Conservation (phyloP, 30 jellyfish, hydroid and myxozoan genomes). For the Morbakka virulenta region DNA sequence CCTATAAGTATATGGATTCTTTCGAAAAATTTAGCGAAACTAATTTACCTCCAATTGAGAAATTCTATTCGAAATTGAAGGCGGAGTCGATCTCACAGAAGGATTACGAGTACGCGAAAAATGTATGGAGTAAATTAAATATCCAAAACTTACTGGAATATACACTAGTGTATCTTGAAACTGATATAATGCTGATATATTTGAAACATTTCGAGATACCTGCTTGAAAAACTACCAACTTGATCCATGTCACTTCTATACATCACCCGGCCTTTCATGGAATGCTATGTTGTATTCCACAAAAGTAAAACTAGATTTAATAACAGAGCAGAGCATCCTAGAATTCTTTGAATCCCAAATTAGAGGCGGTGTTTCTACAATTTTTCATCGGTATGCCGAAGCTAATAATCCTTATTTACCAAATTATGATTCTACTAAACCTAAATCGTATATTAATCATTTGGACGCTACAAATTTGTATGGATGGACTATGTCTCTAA, state of each 20-base stretch:
- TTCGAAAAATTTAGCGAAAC: constrained; percentile 11
- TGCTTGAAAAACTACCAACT: no score
- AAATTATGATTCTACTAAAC: neutral
- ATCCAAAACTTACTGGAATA: neutral
- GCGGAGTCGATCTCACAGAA: constrained; percentile 6
- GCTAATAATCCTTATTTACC: neutral
- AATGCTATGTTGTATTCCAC: constrained; percentile 33
- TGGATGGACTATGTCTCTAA: constrained; percentile 80
- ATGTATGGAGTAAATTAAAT: constrained; percentile 5
- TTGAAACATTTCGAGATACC: no score
- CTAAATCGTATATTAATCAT: constrained; percentile 24
- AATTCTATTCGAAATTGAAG: neutral
- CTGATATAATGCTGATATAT: constrained; percentile 49
- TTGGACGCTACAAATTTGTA: constrained; percentile 68
- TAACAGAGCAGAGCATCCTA: no score
- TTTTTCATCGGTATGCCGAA: no score
- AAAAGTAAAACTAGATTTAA: constrained; percentile 3
- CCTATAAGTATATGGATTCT: constrained; percentile 53
- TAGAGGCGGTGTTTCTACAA: no score
- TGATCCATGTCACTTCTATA: no score
- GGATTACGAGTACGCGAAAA: constrained; percentile 35
- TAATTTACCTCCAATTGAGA: constrained; percentile 29
- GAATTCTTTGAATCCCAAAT: no score
- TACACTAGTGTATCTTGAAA: constrained; percentile 10
- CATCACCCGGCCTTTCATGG: no score